phyloP scores from a whole-genome alignment of 2,113 vertebrate species.

The Pachycephala philippinensis region DNA sequence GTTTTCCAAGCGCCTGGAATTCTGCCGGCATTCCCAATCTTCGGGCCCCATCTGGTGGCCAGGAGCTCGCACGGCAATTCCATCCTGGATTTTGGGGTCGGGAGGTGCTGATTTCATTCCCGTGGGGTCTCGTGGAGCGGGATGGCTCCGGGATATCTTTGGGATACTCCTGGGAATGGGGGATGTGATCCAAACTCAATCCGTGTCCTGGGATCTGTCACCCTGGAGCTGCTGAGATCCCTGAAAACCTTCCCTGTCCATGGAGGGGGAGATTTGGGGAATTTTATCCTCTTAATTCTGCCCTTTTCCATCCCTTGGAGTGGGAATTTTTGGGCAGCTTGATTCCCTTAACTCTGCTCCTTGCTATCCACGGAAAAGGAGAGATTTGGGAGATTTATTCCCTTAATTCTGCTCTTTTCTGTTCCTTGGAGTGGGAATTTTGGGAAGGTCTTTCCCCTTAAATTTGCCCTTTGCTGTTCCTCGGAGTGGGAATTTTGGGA shows the following conservation, averaged over 20 bases:
- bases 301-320: neutral
- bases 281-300: neutral
- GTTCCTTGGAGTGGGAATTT: no score
- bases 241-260: rapidly evolving
- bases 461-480: no score
- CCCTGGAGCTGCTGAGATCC: neutral
- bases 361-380: neutral
- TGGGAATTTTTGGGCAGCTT: no score
- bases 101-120: neutral
- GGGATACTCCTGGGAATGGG: neutral
- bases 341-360: no score
- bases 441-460: no score
- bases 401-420: no score
- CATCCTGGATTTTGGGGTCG: rapidly evolving
- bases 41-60: slow-evolving; percentile 27
- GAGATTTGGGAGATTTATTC: no score
- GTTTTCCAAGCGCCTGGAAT: rapidly evolving
- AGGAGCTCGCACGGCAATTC: rapidly evolving
- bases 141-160: neutral
- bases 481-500: no score
- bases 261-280: neutral
- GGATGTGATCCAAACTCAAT: neutral
- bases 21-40: neutral
- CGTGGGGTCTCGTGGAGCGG: rapidly evolving
- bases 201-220: rapidly evolving